Conservation (phyloP, 2,797 vertebrate species). For the Cossypha polioptera region DNA sequence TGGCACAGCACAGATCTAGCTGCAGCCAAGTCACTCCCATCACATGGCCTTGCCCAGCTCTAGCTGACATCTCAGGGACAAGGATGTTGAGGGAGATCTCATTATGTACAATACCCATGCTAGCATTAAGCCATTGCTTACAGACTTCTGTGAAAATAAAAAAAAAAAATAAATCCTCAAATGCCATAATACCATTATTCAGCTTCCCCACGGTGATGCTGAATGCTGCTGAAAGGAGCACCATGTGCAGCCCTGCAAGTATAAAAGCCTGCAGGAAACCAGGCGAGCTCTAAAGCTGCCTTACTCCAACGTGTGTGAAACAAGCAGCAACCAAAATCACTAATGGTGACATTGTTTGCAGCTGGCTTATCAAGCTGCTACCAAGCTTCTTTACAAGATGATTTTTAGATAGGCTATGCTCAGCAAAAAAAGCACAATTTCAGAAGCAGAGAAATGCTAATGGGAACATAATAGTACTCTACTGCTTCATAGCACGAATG, state of each 20-base stretch:
- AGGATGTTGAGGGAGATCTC: not conserved
- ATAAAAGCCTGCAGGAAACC: not conserved
- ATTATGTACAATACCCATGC: not conserved
- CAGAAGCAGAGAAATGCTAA: not conserved
- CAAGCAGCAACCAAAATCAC: not conserved
- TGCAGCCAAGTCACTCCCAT: not conserved
- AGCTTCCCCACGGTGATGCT: not conserved
- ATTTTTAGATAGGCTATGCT: not conserved
- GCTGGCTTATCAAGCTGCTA: not conserved
- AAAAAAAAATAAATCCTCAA: not conserved
- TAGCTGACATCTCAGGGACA: not conserved
- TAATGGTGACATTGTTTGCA: not conserved
- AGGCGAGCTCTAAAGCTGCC: not conserved
- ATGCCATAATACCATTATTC: not conserved
- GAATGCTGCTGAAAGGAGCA: conserved; percentile 1
- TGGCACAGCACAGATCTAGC: not conserved
- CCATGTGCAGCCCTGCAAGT: not conserved
- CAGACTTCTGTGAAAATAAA: not conserved
- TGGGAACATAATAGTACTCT: not conserved
- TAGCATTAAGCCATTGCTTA: not conserved
- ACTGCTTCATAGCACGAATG: rapidly evolving
- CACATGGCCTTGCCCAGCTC: not conserved
- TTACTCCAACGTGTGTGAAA: not conserved
- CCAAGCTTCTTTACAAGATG: not conserved
- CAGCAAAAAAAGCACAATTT: not conserved